Base-by-base conservation (phyloP, 2,797 vertebrate genomes). In the Crocidura indochinensis region DNA sequence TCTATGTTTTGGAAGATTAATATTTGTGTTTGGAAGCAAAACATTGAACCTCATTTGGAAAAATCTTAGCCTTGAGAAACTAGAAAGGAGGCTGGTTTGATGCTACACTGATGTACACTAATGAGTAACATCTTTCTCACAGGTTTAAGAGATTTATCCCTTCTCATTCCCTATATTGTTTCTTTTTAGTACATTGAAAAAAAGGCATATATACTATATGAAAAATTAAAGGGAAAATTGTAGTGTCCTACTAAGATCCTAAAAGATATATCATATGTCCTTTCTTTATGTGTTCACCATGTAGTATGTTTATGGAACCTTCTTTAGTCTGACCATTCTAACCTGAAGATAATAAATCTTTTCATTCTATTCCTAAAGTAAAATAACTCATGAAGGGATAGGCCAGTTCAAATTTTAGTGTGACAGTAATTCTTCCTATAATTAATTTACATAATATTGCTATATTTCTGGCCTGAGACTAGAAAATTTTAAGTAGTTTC, bases 161-260 rank as follows among this genome's bases (percentile, higher is more conserved):
- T 62, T 24, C 47, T 64, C 19, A 44, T 27, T 75, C 44, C 1
- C 4, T 12, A 19, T 73, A 22, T 67, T 62, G 44, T 74, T 85
- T 71, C 22, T 90, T n/a, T 87, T 56, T 29, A 67, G 79, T 78
- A 15, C 27, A 46, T 44, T 31, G 17, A 51, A 91, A 38, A 29
- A 85, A 3, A 29, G 12, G 20, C 15, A 19, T 2, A 56, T 19
- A n/a, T 69, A 46, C 56, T 64, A 2, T 11, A n/a, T 8, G 27
- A 71, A 2, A 24, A 20, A 38, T 72, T 11, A 67, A 44, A 76
- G 19, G 47, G 67, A 62, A 51, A 49, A 19, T 14, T 46, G 53
- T 67, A 11, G 9, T 31, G 47, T 49, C 10, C 15, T 65, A 9
- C 12, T 56, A 1, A 22, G 56, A 80, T 69, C 3, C 47, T 31